Conservation (phyloP, 2,888 invertebrate species). For the Labia minor region DNA sequence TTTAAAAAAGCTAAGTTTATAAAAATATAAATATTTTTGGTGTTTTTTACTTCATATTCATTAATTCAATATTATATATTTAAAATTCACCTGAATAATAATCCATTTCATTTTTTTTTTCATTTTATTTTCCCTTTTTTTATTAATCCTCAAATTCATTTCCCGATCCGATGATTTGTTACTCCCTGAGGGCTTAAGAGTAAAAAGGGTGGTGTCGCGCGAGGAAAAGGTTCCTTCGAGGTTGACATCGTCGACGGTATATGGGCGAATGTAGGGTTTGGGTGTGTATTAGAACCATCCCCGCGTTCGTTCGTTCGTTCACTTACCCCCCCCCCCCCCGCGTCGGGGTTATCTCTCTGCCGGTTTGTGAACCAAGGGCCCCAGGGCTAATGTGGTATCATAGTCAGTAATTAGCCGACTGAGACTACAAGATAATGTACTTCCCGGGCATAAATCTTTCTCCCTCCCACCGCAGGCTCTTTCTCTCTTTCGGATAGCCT, state of each 20-base stretch:
- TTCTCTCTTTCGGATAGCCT: not conserved
- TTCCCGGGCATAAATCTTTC: conserved; percentile 43
- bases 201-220: not conserved
- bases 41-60: no score
- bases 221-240: not conserved
- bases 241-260: not conserved
- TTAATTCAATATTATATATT: no score
- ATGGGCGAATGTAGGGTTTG: not conserved
- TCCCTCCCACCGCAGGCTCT: not conserved
- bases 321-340: conserved; percentile 6
- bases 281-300: not conserved
- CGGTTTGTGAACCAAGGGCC: conserved; percentile 33
- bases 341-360: conserved; percentile 26
- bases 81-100: no score
- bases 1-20: no score
- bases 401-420: conserved; percentile 45
- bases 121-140: no score
- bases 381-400: conserved; percentile 43
- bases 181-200: not conserved
- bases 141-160: no score
- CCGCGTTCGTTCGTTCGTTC: not conserved
- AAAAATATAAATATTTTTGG: no score
- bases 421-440: conserved; percentile 47
- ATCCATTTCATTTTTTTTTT: no score
- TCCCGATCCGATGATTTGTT: no score